These are phyloP conservation scores for Sapajus apella DNA, from an alignment of 2,113 vertebrate species.

Conservation along the genomic window DNA sequence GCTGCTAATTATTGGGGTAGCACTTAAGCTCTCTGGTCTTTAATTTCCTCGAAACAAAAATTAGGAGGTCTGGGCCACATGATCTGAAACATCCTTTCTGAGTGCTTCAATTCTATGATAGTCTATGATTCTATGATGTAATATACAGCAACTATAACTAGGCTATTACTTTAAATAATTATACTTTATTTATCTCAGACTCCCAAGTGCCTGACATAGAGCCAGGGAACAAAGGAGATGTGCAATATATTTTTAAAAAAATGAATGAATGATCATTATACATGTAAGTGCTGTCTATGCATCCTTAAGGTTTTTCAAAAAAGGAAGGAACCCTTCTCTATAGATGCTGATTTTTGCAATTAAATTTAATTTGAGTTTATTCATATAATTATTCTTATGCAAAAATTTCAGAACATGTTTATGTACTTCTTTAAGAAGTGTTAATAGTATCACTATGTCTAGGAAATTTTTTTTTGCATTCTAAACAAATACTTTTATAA, in stretches of 20 bases:
- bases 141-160: neutral
- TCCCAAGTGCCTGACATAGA: neutral
- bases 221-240: neutral
- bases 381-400: neutral
- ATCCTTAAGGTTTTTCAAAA: neutral
- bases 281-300: neutral
- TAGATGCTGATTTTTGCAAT: neutral
- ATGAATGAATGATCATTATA: neutral
- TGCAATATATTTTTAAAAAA: neutral
- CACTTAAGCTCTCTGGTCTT: neutral
- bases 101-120: neutral
- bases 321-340: neutral
- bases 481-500: neutral
- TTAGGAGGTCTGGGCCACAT: neutral
- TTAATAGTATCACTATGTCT: neutral
- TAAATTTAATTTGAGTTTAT: neutral
- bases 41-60: neutral
- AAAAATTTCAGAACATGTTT: neutral
- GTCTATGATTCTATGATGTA: neutral
- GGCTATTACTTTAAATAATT: neutral
- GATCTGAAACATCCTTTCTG: neutral
- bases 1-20: neutral
- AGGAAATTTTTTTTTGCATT: neutral
- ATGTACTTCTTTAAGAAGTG: neutral
- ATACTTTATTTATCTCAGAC: neutral